Evolutionary conservation across 1,140 invertebrate genomes (phyloP), one percentile per base, ranked within the genome.

Genomic region (Parapsyche elsis): DNA sequence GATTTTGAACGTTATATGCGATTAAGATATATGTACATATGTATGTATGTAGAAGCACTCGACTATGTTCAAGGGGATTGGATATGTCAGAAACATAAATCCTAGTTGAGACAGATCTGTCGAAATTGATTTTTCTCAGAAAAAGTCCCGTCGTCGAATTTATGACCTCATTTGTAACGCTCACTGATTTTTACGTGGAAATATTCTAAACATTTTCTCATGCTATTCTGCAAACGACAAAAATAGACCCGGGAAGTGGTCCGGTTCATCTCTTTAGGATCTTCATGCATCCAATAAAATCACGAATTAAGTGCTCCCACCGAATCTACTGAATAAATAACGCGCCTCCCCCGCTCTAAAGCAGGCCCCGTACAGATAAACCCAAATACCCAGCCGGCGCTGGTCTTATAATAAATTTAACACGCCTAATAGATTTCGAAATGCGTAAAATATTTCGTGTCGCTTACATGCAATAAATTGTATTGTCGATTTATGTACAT

Each of bases 241-340:
- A 67, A 19, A 67, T 67, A 67, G 21, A 1, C 19, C 24, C 1
- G 10, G 12, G 61, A 67, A 23, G 24, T 67, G 9, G 12, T 23
- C 14, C 14, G 16, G n/a, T 26, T 67, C 24, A 67, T 67, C 61
- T 23, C 24, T 5, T 67, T 21, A 12, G 10, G 24, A 67, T 67
- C 21, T 67, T 67, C 61, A 67, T 67, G 4, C 5, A 67, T 67
- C 61, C 19, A 67, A 67, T 67, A 67, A 67, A 67, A 67, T 67
- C 61, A 19, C 21, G 61, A 67, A 67, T 67, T 67, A 67, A 67
- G 61, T 23, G 21, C 61, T 26, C 10, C 21, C 24, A 23, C 61
- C 24, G n/a, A 57, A 57, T 67, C 5, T 21, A 5, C 61, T 67
- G 14, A 67, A 19, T 67, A 67, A 67, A 67, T 67, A 67, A 67